These are phyloP conservation scores for Bombyx huttoni DNA, from an alignment of 2,888 invertebrate genomes.

Conservation along the genomic window DNA sequence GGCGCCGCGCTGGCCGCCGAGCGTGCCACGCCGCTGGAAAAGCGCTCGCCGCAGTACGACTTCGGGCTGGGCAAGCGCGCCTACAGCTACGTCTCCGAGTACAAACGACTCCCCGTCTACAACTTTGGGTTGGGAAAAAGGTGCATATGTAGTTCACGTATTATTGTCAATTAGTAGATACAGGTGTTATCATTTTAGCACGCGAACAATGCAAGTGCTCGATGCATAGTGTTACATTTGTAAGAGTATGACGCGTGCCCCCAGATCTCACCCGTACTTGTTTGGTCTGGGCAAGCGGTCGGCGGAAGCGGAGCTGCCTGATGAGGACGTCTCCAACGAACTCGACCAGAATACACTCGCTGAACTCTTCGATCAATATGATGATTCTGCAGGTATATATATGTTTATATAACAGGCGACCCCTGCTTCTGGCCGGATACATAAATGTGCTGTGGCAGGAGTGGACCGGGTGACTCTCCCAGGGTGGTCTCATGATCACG, in stretches of 20 bases:
- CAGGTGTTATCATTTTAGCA: too few species aligned
- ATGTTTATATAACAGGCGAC: background rate
- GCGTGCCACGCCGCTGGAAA: conserved; percentile 32
- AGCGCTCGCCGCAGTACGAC: conserved; percentile 66
- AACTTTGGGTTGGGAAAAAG: conserved; percentile 75
- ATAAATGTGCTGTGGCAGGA: too few species aligned
- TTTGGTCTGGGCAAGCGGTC: conserved; percentile 65
- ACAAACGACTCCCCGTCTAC: conserved; percentile 73
- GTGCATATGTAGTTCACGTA: conserved; percentile 13
- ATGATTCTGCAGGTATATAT: conserved; percentile 37
- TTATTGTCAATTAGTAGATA: too few species aligned
- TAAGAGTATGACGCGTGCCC: too few species aligned
- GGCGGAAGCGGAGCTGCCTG: conserved; percentile 46
- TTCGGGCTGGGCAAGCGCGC: conserved; percentile 69
- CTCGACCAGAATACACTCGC: conserved; percentile 45
- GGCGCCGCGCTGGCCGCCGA: conserved; percentile 27
- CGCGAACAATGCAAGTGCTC: too few species aligned
- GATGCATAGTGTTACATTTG: too few species aligned
- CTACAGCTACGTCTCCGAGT: conserved; percentile 76
- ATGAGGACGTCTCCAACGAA: conserved; percentile 36
- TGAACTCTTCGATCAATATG: conserved; percentile 50
- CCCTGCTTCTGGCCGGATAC: too few species aligned
- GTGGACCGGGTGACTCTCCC: too few species aligned
- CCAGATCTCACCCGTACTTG: conserved; percentile 51
- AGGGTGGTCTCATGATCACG: too few species aligned